Percentiles rank a stretch among this genome's conserved stretches.
phyloP scores from a whole-genome alignment of 2,113 vertebrate genomes.

The Nansenia antarctica region DNA sequence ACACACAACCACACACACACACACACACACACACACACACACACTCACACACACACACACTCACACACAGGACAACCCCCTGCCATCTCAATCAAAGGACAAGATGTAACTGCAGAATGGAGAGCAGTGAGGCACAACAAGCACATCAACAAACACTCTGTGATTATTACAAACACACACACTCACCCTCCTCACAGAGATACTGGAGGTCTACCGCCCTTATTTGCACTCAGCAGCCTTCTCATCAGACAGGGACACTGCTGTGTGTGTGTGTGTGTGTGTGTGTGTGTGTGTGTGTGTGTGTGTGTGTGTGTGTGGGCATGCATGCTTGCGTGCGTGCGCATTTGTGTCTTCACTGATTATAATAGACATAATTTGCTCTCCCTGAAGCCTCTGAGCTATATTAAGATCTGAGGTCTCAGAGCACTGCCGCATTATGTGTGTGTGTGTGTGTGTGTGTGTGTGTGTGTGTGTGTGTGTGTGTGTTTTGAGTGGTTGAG shows the following conservation, averaged over 20 bases:
- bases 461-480: background rate
- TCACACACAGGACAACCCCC: background rate
- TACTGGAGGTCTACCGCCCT: no score
- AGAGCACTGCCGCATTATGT: no score
- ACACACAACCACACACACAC: no score
- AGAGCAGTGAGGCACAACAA: background rate
- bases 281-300: background rate
- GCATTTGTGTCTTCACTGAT: background rate
- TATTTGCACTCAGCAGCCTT: background rate
- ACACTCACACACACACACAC: conserved; percentile 14
- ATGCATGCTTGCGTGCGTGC: no score
- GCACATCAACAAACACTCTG: background rate
- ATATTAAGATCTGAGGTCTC: no score
- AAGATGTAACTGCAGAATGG: background rate
- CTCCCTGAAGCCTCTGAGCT: no score
- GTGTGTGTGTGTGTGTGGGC: background rate
- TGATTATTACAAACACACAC: background rate
- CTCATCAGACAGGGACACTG: background rate
- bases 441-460: background rate
- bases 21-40: conserved; percentile 8
- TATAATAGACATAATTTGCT: background rate
- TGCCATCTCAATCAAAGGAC: conserved; percentile 1
- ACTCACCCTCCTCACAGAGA: background rate
- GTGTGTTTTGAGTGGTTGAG: background rate
- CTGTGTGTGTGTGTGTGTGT: background rate